Conservation (phyloP, 1,140 invertebrate genomes). For the Ladona fulva region DNA sequence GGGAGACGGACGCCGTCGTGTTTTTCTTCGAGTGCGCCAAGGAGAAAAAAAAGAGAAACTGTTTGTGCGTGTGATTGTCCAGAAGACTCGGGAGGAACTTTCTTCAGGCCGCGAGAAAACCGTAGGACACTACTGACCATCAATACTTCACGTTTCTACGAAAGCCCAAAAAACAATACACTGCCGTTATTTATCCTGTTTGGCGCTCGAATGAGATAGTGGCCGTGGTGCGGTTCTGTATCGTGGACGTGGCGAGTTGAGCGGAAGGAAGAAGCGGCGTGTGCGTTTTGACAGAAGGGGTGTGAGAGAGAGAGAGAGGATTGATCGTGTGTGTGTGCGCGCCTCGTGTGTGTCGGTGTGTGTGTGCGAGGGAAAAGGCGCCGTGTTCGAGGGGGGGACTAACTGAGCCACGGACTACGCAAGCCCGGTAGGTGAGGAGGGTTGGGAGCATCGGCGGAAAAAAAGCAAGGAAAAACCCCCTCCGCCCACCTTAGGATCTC, state of each 20-base stretch:
- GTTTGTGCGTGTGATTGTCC: background rate
- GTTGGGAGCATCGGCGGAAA: background rate
- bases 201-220: too few relatives aligned
- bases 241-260: background rate
- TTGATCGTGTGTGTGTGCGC: slow-evolving; percentile 2
- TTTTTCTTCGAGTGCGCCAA: background rate
- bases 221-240: too few relatives aligned
- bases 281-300: too few relatives aligned
- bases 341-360: background rate
- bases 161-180: too few relatives aligned
- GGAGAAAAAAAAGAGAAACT: background rate
- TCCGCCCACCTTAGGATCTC: background rate
- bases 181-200: too few relatives aligned
- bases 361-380: background rate
- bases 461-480: background rate
- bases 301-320: background rate
- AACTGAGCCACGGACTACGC: background rate
- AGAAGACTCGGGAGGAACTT: too few relatives aligned
- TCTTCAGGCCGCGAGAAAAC: too few relatives aligned
- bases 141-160: too few relatives aligned
- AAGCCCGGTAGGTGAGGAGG: background rate
- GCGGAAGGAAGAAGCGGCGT: background rate
- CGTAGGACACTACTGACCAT: too few relatives aligned
- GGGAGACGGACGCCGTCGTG: slow-evolving; percentile 14
- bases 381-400: background rate